A percentile compares a stretch with the other conserved stretches of the same genome.
These are phyloP conservation scores for Trematocara stigmaticum DNA, from an alignment of 2,113 vertebrate genomes.

Conservation along the genomic window DNA sequence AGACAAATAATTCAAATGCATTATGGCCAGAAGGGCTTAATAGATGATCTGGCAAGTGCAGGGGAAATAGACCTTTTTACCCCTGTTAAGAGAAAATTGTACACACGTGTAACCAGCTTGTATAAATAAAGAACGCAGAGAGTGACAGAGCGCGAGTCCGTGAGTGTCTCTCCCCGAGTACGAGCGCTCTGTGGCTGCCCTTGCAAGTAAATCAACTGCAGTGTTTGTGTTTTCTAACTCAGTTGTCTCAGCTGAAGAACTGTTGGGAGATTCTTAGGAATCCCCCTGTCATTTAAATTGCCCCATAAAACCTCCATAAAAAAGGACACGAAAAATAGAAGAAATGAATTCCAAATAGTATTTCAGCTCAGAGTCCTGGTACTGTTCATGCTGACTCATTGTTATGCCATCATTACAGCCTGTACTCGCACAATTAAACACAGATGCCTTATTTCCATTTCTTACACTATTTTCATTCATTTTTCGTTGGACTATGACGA, in stretches of 20 bases:
- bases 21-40: not conserved
- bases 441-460: not conserved
- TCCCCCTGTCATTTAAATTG: too few relatives aligned
- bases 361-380: not conserved
- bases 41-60: not conserved
- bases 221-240: too few relatives aligned
- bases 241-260: too few relatives aligned
- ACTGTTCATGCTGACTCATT: not conserved
- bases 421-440: not conserved
- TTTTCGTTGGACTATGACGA: not conserved
- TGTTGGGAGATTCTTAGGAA: too few relatives aligned
- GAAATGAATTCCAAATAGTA: not conserved
- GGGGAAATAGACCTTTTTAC: not conserved
- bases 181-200: too few relatives aligned
- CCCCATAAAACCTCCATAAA: not conserved
- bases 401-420: not conserved
- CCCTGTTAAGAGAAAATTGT: too few relatives aligned
- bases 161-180: too few relatives aligned
- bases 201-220: too few relatives aligned
- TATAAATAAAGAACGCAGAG: too few relatives aligned
- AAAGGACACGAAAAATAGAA: not conserved
- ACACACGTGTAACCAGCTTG: too few relatives aligned
- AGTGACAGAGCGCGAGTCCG: too few relatives aligned
- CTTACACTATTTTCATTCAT: not conserved
- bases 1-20: not conserved